Evolutionary conservation across 2,888 invertebrate genomes (phyloP).

Genomic region (Sinopyrophorus schimmeli): DNA sequence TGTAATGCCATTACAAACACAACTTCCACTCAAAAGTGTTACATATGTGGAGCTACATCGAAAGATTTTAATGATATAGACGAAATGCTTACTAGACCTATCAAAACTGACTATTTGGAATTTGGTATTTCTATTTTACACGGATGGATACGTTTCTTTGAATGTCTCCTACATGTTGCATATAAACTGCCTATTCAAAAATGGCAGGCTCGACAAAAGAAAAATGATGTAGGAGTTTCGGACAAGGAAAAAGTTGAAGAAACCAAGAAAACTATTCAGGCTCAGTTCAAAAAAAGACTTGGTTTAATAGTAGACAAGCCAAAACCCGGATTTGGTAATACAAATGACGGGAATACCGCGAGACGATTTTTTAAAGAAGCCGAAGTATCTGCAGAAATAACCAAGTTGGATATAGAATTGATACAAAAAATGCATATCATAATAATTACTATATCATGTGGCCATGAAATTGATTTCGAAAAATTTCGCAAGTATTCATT

Average conservation of each 20-base stretch:
- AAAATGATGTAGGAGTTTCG: conserved; percentile 10
- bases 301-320: conserved; percentile 42
- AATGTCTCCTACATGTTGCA: conserved; percentile 37
- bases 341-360: conserved; percentile 26
- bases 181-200: conserved; percentile 32
- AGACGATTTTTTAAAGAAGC: background rate
- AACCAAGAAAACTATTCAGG: conserved; percentile 20
- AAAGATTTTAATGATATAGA: conserved; percentile 35
- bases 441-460: conserved; percentile 2
- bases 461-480: background rate
- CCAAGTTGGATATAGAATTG: background rate
- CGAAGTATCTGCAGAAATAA: background rate
- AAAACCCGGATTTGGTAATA: conserved; percentile 40
- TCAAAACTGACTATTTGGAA: conserved; percentile 27
- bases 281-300: conserved; percentile 33
- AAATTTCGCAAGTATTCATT: conserved; percentile 4
- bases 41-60: conserved; percentile 32
- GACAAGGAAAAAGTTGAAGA: conserved; percentile 18
- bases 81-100: conserved; percentile 26
- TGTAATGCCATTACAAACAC: conserved; percentile 29
- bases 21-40: conserved; percentile 23
- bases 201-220: conserved; percentile 32
- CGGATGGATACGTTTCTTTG: conserved; percentile 39
- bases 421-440: background rate
- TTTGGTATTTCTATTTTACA: conserved; percentile 37